Base-by-base conservation (phyloP, 2,797 vertebrate genomes). In the Urophycis tenuis region DNA sequence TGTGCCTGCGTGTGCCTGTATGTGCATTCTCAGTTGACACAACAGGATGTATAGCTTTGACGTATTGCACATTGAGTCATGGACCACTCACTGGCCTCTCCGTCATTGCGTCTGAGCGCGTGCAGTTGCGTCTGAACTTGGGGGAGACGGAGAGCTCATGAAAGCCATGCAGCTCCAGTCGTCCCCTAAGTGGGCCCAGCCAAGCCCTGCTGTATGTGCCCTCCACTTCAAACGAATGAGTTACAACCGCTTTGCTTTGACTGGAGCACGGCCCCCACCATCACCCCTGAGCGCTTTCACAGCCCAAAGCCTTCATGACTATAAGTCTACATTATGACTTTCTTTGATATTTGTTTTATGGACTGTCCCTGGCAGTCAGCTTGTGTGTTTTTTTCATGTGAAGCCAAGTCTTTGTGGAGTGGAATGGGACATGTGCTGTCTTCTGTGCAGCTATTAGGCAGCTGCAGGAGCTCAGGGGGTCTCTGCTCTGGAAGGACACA, bases 361-460 rank as follows among this genome's bases (percentile, higher is more conserved):
- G 81, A 75, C 76, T 75, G 80, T 85, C 81, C 86, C 81, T 83
- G 82, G 88, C 87, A 83, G 76, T 81, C 64, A 30, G 75, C 30
- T 76, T 33, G 76, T 64, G 53, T 19, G n/a, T 85, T 78, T 74
- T 71, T 14, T 85, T 78, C 72, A 32, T 82, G 75, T 73, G 79
- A 72, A 81, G 87, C 89, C 85, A 75, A 64, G 3, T 3, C 82
- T 87, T 91, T 90, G 87, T 87, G 86, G 81, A 78, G 73, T 67
- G 77, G 36, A 85, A 88, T 80, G 82, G 75, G 85, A 88, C 84
- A 81, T 85, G 83, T 74, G 85, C 83, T 71, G 85, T 85, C 81
- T 85, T 78, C 82, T 75, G 79, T 80, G 86, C 82, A 81, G 82
- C 84, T 88, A 84, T 88, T 82, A 87, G 82, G 83, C 83, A 83